Base-by-base conservation (phyloP, 1,140 invertebrate genomes). In the Antheraea mylitta region DNA sequence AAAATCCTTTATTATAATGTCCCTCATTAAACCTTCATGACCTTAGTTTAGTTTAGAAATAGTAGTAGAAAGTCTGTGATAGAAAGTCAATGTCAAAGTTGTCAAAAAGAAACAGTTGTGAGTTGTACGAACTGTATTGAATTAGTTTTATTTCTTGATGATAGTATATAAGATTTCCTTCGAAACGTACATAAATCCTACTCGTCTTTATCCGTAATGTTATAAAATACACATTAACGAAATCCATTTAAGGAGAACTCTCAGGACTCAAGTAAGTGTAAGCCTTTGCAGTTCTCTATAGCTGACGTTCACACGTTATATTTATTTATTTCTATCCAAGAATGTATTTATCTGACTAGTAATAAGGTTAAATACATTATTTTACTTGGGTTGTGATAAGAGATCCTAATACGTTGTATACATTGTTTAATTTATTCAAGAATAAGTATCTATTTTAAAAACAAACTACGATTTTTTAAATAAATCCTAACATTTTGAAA, bases 51-150 rank as follows among this genome's bases (percentile, higher is more conserved):
- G 45, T 53, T 53, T 53, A 16, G 45, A 53, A 53, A 53, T 42
- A 11, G 11, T 53, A 0, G 13, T 16, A n/a, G 45, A 53, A 53
- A 53, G 45, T 53, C 45, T 53, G 59, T 60, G 10, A 22, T 63
- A 63, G 62, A 66, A 66, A 66, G 64, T 66, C 18, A 53, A 53
- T 70, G 68, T 65, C 69, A 58, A 62, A 18, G 0, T 18, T 65
- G 53, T 59, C 45, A 53, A n/a, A 13, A 16, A 7, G 45, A 53
- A 53, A 53, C 11, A 53, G 16, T 53, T 16, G 45, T 53, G 16
- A 53, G 16, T 53, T 16, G 45, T 53, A 53, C 10, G 13, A 53
- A 53, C 45, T 53, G 16, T 53, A 53, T 16, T 7, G 45, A 53
- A 53, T n/a, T 53, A 53, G 16, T 53, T 53, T n/a, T 16, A n/a